A percentile compares a stretch with the other conserved stretches of the same genome.
Evolutionary conservation across 2,113 vertebrate genomes (phyloP).

Genomic region (Castor canadensis): DNA sequence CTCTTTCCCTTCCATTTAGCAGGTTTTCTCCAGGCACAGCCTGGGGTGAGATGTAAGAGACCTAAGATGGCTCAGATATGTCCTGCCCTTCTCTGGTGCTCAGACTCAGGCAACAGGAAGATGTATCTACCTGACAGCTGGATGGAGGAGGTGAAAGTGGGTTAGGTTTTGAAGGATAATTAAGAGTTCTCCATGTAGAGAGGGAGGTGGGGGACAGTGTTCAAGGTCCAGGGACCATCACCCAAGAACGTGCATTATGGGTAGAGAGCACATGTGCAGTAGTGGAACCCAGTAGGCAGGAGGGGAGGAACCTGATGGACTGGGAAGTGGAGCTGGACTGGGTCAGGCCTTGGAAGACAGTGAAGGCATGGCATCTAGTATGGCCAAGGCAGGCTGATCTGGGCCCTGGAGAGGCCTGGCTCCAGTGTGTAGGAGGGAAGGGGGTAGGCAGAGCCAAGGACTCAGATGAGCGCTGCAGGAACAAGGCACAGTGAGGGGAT

Average conservation of each 20-base stretch:
- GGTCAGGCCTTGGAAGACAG: neutral
- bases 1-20: too few relatives aligned
- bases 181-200: neutral
- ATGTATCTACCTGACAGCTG: neutral
- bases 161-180: neutral
- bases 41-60: accelerated
- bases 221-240: neutral
- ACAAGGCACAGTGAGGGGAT: neutral
- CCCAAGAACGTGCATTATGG: neutral
- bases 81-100: neutral
- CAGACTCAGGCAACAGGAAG: too few relatives aligned
- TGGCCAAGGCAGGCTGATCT: neutral
- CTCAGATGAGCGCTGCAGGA: neutral
- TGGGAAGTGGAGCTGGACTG: neutral
- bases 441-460: neutral
- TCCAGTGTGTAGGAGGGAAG: neutral
- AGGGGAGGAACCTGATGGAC: neutral
- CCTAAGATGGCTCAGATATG: too few relatives aligned
- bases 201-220: neutral
- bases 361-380: neutral
- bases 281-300: too few relatives aligned
- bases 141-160: accelerated
- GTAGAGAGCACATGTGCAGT: neutral
- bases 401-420: neutral
- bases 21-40: neutral